Evolutionary conservation across 2,888 invertebrate species (phyloP).

Genomic region (Euzophera pinguis): DNA sequence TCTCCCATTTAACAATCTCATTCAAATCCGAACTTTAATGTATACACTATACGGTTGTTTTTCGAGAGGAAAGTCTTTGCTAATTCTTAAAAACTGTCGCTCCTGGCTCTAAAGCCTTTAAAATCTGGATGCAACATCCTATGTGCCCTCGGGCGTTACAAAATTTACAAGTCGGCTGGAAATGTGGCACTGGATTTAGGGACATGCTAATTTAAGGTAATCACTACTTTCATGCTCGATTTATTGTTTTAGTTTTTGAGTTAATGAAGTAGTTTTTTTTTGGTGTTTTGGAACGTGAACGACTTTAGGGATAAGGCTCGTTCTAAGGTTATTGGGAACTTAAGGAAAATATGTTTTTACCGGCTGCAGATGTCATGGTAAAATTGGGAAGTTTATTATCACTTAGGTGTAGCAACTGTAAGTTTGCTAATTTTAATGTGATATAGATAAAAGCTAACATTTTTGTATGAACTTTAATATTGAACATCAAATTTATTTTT

Average conservation of each 20-base stretch:
- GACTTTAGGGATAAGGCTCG: background rate
- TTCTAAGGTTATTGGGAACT: background rate
- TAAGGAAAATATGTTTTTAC: too few species aligned
- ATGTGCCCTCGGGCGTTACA: constrained; percentile 34
- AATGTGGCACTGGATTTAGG: constrained; percentile 36
- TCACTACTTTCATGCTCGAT: constrained; percentile 24
- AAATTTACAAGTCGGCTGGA: constrained; percentile 34
- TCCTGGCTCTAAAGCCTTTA: constrained; percentile 40
- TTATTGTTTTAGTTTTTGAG: constrained; percentile 15
- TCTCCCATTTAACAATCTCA: background rate
- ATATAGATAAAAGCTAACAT: too few species aligned
- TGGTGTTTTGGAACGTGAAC: background rate
- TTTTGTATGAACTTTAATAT: too few species aligned
- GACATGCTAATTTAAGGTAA: constrained; percentile 38
- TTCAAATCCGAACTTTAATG: background rate
- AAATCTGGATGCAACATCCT: constrained; percentile 42
- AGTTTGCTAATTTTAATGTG: too few species aligned
- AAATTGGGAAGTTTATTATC: too few species aligned
- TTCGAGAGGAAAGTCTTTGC: background rate
- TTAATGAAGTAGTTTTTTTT: background rate
- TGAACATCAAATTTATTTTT: too few species aligned
- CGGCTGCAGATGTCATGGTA: too few species aligned
- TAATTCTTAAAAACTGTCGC: constrained; percentile 35
- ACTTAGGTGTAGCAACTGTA: too few species aligned
- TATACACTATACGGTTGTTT: background rate